Base-by-base conservation (phyloP, 2,888 invertebrate species). In the Abrostola tripartita region DNA sequence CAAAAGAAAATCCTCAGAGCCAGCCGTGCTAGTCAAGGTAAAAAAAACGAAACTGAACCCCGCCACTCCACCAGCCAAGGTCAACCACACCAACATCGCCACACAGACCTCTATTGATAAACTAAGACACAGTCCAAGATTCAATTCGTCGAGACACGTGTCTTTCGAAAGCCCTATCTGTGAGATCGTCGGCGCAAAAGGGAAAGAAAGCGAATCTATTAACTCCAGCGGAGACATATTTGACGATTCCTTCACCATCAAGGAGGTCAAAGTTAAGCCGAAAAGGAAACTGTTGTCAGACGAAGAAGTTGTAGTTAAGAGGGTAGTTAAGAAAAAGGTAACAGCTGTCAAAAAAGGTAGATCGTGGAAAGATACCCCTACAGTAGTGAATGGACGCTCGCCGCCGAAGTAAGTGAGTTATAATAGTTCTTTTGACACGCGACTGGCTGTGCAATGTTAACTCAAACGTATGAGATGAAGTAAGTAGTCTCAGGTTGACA, bases 191-290 rank as follows among this genome's bases (percentile, higher is more conserved):
- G 89, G 86, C 0, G 87, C 86, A 1, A 85, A 24, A 80, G 81
- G 49, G 82, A 81, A 77, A 72, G 73, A 9, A 57, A 75, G 9
- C 77, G 77, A 63, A 12, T 86, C 85, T 0, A 81, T 83, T 0
- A 88, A 93, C 64, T 88, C 92, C 0, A 94, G 95, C 55, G 88
- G 84, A 0, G 95, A 95, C 60, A 90, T 95, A 5, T 94, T 95
- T 47, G 95, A 94, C 0, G 94, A 95, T 69, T 93, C 95, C 0
- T 90, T 90, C 42, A 85, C 80, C 2, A 84, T 90, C 5, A 88
- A 91, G 54, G 89, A 88, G 40, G 91, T 88, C 41, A 93, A 90
- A 68, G 82, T 88, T 0, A 93, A 88, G 61, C 87, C 90, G 1
- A 92, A 82, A 67, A 89, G 87, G 51, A 90, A 86, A 61, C 76